Conservation (phyloP, 2,797 vertebrate species). For the Austrolebias charrua region DNA sequence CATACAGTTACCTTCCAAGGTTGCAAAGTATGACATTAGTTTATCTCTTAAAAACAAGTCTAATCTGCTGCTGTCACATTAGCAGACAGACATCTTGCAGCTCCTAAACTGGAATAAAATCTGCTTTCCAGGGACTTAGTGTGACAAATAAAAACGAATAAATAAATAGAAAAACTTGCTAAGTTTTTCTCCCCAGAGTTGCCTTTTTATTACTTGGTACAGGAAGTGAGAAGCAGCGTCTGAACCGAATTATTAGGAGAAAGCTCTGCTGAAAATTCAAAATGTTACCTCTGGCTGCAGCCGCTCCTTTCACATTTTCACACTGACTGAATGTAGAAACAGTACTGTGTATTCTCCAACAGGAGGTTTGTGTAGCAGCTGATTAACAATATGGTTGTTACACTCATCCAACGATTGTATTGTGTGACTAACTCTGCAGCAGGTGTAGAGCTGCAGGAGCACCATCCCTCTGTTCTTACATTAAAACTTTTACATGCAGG, state of each 20-base stretch:
- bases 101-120: not conserved
- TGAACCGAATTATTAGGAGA: not conserved
- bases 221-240: not conserved
- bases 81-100: not conserved
- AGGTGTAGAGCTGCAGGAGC: too few species aligned
- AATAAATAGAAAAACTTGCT: not conserved
- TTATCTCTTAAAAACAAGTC: not conserved
- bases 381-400: too few species aligned
- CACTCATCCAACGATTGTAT: too few species aligned
- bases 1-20: not conserved
- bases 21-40: not conserved
- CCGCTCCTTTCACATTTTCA: too few species aligned
- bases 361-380: too few species aligned
- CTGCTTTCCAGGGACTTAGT: not conserved
- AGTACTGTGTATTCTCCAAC: too few species aligned
- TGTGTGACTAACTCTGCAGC: too few species aligned
- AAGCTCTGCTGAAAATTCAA: not conserved
- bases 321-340: too few species aligned
- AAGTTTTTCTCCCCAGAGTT: not conserved
- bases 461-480: too few species aligned
- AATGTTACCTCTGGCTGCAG: too few species aligned
- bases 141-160: not conserved
- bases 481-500: too few species aligned
- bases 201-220: not conserved
- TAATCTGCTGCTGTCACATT: not conserved